Conservation (phyloP, 1,140 invertebrate genomes). For the Nasonia longicornis region DNA sequence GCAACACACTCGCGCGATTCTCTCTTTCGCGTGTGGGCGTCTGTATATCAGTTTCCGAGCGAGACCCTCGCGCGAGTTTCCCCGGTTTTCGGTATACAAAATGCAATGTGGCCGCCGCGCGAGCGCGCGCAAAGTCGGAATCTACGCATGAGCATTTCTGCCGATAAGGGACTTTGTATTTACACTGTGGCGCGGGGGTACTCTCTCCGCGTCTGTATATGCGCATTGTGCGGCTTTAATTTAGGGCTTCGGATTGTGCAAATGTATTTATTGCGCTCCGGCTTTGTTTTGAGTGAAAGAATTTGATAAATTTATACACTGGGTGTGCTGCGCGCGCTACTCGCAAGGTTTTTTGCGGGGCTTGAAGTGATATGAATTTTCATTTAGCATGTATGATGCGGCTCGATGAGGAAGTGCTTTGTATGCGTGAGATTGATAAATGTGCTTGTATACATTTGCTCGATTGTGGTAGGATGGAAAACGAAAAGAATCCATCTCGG, state of each 20-base stretch:
- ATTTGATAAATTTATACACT: neutral
- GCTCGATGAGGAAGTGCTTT: neutral
- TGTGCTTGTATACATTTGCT: neutral
- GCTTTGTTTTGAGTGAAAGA: neutral
- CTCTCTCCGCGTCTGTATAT: neutral
- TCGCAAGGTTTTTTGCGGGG: neutral
- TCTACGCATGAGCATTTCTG: slow-evolving; percentile 16
- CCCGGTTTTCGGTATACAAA: neutral
- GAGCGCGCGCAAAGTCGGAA: slow-evolving; percentile 3
- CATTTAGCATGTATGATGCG: neutral
- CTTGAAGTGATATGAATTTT: slow-evolving; percentile 3
- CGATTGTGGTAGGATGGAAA: neutral
- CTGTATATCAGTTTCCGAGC: slow-evolving; percentile 25
- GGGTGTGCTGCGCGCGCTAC: neutral
- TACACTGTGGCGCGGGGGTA: neutral
- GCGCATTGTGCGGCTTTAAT: slow-evolving; percentile 15
- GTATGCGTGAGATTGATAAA: neutral
- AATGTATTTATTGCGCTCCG: neutral
- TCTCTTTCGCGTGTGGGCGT: neutral
- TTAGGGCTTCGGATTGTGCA: slow-evolving; percentile 12
- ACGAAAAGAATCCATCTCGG: neutral
- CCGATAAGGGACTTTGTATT: slow-evolving; percentile 23
- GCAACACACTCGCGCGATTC: neutral
- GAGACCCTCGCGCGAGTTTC: neutral
- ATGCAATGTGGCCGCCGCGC: slow-evolving; percentile 1